Evolutionary conservation across 2,113 vertebrate species (phyloP), one percentile per base, ranked within the genome.

Genomic region (Orthonyx spaldingii): DNA sequence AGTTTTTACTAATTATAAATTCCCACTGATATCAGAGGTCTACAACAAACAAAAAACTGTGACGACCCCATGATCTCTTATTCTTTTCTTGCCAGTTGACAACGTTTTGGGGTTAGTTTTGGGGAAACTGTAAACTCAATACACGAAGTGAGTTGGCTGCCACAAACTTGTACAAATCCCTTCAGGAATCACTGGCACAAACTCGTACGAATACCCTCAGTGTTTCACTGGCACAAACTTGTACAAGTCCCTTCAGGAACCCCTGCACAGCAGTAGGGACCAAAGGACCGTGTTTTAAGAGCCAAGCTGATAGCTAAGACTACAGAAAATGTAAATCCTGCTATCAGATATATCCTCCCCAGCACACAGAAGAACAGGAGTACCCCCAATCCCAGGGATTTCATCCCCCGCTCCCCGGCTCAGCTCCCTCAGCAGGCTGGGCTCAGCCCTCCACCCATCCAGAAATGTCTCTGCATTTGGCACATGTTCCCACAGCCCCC

Each of bases 71-170:
- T 49, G 30, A 74, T 68, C 39, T 79, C 82, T 89, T 89, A 59
- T 30, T 92, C 52, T 95, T 96, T 96, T 91, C 96, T 90, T 94
- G 86, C 9, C 35, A 89, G 86, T n/a, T 87, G 83, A 72, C 64
- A 92, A 90, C 78, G 81, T 92, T 90, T 95, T 84, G 87, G 81
- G 77, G 93, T 89, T 89, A 69, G 83, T 94, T 97, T 95, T 94
- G 72, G 87, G 96, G 76, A 96, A 75, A 84, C 59, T 82, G 87
- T 93, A 93, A 97, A 92, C 39, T 55, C 89, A 76, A 68, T 60
- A 52, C 57, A 39, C 4, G 46, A 92, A 72, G 84, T 9, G 22
- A 56, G 80, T 39, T 14, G 10, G 41, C 5, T 27, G 35, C 21
- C 33, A 57, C 56, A 57, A 16, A 57, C 33, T 9, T n/a, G 21